Evolutionary conservation across 2,113 vertebrate genomes (phyloP).

Genomic region (Oxyura jamaicensis): DNA sequence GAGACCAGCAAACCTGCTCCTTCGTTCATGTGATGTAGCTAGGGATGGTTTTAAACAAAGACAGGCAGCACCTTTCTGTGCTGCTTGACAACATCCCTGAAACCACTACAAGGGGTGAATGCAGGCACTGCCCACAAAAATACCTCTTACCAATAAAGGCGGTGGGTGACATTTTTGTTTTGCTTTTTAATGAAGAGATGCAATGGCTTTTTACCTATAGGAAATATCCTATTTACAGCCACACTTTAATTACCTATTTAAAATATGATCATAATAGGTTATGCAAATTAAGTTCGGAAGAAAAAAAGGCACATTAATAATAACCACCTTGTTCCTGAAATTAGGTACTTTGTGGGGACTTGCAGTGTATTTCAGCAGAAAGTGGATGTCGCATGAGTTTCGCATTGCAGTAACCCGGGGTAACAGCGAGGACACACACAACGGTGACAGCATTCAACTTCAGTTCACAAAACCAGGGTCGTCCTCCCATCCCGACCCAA

Average conservation of each 20-base stretch:
- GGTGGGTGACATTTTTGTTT: not conserved
- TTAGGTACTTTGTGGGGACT: not conserved
- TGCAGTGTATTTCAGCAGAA: not conserved
- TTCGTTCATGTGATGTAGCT: rapidly evolving
- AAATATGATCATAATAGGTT: not conserved
- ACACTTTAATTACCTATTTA: not conserved
- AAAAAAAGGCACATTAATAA: not conserved
- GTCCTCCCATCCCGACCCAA: not conserved
- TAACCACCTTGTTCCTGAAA: not conserved
- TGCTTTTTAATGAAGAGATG: not conserved
- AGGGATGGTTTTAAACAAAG: not conserved
- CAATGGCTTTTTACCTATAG: not conserved
- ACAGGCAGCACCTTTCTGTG: not conserved
- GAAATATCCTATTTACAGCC: not conserved
- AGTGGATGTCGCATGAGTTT: not conserved
- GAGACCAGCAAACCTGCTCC: not conserved
- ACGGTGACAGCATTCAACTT: not conserved
- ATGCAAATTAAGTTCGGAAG: not conserved
- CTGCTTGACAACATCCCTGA: not conserved
- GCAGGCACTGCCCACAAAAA: not conserved
- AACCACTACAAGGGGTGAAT: not conserved
- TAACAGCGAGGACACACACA: not conserved
- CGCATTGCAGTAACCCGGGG: not conserved
- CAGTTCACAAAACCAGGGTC: not conserved
- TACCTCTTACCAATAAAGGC: not conserved